Conservation (phyloP, 2,797 vertebrate genomes). For the Brotula barbata region DNA sequence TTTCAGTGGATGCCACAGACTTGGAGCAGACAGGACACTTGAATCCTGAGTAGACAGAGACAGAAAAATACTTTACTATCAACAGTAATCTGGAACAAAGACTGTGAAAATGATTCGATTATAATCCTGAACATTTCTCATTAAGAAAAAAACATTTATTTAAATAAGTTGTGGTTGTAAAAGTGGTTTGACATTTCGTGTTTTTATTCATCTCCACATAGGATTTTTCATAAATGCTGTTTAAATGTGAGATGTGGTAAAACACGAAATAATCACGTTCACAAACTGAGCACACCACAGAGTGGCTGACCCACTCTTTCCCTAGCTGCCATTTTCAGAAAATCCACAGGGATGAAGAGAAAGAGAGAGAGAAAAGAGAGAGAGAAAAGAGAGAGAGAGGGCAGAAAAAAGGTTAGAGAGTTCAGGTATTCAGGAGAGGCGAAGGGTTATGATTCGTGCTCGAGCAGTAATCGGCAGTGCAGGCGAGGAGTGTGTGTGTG, state of each 20-base stretch:
- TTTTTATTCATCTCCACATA: no score
- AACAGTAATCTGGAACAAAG: no score
- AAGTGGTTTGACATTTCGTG: no score
- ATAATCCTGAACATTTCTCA: no score
- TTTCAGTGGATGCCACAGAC: conserved; percentile 97
- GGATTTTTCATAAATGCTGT: not conserved
- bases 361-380: not conserved
- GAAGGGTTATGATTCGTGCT: conserved; percentile 54
- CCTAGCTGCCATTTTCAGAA: conserved; percentile 79
- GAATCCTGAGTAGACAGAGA: conserved; percentile 83
- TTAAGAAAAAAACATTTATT: no score
- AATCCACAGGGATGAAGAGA: conserved; percentile 62
- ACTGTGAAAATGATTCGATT: no score
- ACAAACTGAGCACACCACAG: conserved; percentile 22
- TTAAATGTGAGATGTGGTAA: not conserved
- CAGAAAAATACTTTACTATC: not conserved
- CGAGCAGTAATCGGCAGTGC: conserved; percentile 44
- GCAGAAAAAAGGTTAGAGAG: conserved; percentile 58
- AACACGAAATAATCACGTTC: not conserved
- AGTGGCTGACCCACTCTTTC: conserved; percentile 80
- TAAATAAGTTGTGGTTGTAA: no score
- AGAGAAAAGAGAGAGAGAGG: conserved; percentile 35
- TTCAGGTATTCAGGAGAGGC: conserved; percentile 57
- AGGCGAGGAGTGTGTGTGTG: conserved; percentile 16
- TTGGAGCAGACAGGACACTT: conserved; percentile 99